These are phyloP conservation scores for Cotesia vestalis DNA, from an alignment of 1,140 invertebrate species.

Conservation along the genomic window DNA sequence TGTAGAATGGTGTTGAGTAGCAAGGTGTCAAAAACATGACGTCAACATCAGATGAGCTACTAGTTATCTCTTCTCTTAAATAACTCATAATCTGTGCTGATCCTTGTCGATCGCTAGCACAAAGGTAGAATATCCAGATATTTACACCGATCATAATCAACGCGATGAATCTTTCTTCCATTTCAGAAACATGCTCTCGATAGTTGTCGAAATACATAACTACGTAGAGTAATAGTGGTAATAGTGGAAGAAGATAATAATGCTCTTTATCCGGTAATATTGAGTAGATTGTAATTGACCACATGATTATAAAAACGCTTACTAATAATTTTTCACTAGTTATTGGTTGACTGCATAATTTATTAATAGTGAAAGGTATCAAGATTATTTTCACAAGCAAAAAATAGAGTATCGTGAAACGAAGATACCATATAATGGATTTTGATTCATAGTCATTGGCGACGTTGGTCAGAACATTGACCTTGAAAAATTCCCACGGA, in stretches of 20 bases:
- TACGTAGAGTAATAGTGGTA: constrained; percentile 81
- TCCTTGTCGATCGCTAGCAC: constrained; percentile 85
- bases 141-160: constrained; percentile 65
- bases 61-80: constrained; percentile 68
- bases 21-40: constrained; percentile 94
- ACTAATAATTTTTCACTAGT: constrained; percentile 64
- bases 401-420: constrained; percentile 74
- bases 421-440: constrained; percentile 82
- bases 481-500: constrained; percentile 84
- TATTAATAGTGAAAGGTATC: constrained; percentile 68
- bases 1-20: constrained; percentile 90
- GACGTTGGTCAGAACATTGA: constrained; percentile 81
- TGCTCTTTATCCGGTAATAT: constrained; percentile 92
- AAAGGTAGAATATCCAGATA: constrained; percentile 73
- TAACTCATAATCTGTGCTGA: constrained; percentile 78
- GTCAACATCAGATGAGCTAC: constrained; percentile 65
- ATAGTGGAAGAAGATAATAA: constrained; percentile 84
- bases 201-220: constrained; percentile 18
- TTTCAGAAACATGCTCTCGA: constrained; percentile 20
- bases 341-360: constrained; percentile 56
- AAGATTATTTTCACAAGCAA: constrained; percentile 75
- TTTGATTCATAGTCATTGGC: constrained; percentile 85
- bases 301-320: constrained; percentile 66
- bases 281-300: constrained; percentile 72
- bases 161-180: constrained; percentile 40